phyloP scores from a whole-genome alignment of 2,113 vertebrate genomes.

The Chaetops frenatus region DNA sequence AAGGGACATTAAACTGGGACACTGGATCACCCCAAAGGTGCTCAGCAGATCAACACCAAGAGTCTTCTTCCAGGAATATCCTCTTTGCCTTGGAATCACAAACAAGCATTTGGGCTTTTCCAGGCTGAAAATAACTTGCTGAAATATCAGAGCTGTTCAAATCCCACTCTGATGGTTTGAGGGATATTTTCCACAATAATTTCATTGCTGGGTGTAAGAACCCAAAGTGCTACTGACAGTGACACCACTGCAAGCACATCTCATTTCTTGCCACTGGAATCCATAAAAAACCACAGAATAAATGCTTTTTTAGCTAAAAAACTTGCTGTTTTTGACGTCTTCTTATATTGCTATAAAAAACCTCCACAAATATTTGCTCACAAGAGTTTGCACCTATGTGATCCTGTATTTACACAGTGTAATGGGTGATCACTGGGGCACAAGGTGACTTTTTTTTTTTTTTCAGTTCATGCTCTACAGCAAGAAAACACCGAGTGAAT shows the following conservation, averaged over 20 bases:
- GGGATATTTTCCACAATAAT: background rate
- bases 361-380: background rate
- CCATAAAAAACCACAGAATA: background rate
- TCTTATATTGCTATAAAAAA: background rate
- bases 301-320: background rate
- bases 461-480: background rate
- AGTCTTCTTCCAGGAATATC: background rate
- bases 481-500: background rate
- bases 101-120: background rate
- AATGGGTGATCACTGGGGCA: background rate
- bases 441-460: background rate
- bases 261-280: background rate
- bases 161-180: background rate
- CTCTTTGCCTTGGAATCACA: background rate
- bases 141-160: background rate
- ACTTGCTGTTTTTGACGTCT: background rate
- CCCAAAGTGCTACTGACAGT: background rate
- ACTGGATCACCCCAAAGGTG: background rate
- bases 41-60: rapidly evolving
- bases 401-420: background rate
- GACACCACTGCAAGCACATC: rapidly evolving
- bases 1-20: background rate
- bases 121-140: background rate
- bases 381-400: background rate
- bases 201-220: background rate